Conservation (phyloP, 2,113 vertebrate species). For the Nothocercus julius region DNA sequence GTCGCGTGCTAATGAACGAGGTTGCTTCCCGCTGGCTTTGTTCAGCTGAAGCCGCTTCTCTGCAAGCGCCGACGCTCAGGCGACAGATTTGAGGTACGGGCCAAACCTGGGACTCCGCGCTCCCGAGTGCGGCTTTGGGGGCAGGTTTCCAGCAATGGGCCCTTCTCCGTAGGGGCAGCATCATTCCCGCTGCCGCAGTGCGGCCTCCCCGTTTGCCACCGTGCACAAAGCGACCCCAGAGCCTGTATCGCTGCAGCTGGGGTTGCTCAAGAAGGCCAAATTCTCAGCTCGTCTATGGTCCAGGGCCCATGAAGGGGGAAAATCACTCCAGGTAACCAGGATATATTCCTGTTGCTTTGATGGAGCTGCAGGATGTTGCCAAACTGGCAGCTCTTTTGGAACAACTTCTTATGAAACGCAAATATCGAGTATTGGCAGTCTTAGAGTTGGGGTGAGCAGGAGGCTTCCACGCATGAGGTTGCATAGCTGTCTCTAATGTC, state of each 20-base stretch:
- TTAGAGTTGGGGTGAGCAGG: neutral
- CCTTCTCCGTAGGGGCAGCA: neutral
- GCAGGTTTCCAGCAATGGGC: neutral
- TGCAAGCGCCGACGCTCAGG: neutral
- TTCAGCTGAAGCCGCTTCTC: neutral
- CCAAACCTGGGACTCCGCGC: neutral
- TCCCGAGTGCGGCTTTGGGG: neutral
- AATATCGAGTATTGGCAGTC: neutral
- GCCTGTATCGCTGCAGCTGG: neutral
- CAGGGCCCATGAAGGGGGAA: neutral
- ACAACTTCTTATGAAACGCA: neutral
- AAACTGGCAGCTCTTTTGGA: neutral
- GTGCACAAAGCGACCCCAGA: neutral
- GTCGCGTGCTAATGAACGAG: neutral
- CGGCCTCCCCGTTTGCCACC: neutral
- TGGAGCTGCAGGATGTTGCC: neutral
- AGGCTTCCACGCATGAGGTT: neutral
- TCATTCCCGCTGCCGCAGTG: neutral
- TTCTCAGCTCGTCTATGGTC: neutral
- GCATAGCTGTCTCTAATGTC: neutral
- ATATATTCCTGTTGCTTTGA: neutral
- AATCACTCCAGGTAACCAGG: neutral
- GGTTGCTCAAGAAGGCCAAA: neutral
- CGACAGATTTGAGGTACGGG: neutral
- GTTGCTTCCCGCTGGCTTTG: neutral